phyloP scores from a whole-genome alignment of 2,888 invertebrate genomes.

The Drosophila flavopinicola region DNA sequence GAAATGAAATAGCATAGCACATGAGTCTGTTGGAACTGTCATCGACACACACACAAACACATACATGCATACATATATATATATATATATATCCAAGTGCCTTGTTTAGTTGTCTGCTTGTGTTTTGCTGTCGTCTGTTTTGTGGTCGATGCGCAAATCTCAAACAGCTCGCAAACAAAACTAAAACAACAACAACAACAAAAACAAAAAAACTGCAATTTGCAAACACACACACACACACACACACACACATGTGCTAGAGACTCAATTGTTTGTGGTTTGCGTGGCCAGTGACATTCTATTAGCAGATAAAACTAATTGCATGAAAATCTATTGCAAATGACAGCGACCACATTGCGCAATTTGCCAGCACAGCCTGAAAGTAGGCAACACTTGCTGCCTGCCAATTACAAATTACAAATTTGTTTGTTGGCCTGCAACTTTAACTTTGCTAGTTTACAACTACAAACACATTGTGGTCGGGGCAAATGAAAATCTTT shows the following conservation, averaged over 20 bases:
- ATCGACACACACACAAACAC: conserved; percentile 9
- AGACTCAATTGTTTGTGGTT: conserved; percentile 58
- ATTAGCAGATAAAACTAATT: conserved; percentile 67
- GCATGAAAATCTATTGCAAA: conserved; percentile 56
- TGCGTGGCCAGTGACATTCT: conserved; percentile 56
- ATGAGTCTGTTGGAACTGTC: conserved; percentile 46
- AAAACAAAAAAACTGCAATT: conserved; percentile 45
- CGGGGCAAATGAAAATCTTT: conserved; percentile 37
- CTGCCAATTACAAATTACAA: conserved; percentile 3
- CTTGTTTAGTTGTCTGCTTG: conserved; percentile 19
- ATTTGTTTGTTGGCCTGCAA: background rate
- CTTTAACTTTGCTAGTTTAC: conserved; percentile 22
- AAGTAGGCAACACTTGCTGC: conserved; percentile 51
- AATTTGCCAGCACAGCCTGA: conserved; percentile 38
- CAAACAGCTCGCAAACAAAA: conserved; percentile 43
- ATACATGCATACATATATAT: background rate
- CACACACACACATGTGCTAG: conserved; percentile 6
- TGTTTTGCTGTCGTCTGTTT: conserved; percentile 31
- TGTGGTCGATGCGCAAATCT: conserved; percentile 58
- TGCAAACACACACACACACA: conserved; percentile 16
- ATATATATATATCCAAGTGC: conserved; percentile 13
- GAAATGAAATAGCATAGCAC: conserved; percentile 65
- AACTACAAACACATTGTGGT: conserved; percentile 17
- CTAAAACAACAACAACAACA: no score
- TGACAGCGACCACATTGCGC: conserved; percentile 50